A percentile compares a stretch with the other conserved stretches of the same genome.
Evolutionary conservation across 2,888 invertebrate genomes (phyloP).

Genomic region (Eupithecia inturbata): DNA sequence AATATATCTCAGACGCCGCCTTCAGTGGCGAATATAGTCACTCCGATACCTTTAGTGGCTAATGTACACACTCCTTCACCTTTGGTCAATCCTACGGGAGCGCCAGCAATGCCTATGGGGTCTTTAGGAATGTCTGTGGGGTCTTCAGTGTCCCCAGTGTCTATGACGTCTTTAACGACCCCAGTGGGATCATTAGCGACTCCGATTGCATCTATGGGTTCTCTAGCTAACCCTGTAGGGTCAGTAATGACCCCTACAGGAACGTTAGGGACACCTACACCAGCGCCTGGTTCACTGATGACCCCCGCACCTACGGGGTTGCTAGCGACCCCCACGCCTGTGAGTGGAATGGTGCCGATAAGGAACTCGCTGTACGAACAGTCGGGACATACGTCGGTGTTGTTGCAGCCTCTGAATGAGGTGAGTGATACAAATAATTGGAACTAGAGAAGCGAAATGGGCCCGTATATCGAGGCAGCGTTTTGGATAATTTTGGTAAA

Average conservation of each 20-base stretch:
- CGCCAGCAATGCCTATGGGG: not conserved
- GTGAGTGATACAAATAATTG: slow-evolving; percentile 48
- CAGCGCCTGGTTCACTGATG: not conserved
- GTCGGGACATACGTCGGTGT: slow-evolving; percentile 70
- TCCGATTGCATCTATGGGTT: not conserved
- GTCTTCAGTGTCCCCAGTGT: not conserved
- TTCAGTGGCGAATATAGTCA: slow-evolving; percentile 38
- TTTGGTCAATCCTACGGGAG: slow-evolving; percentile 33
- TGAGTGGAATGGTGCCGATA: slow-evolving; percentile 76
- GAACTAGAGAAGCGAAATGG: not conserved
- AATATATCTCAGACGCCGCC: slow-evolving; percentile 60
- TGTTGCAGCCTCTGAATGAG: slow-evolving; percentile 78
- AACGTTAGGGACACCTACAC: not conserved
- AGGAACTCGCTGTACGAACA: slow-evolving; percentile 75
- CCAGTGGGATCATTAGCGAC: not conserved
- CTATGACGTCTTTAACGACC: not conserved
- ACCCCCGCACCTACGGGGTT: not conserved
- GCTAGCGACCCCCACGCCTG: slow-evolving; percentile 55
- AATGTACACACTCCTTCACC: slow-evolving; percentile 52
- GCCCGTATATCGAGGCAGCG: too few relatives aligned
- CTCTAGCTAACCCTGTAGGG: not conserved
- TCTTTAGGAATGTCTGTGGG: not conserved
- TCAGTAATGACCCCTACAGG: not conserved
- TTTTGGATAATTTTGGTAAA: too few relatives aligned
- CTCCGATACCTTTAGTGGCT: slow-evolving; percentile 56